These are phyloP conservation scores for pig (Sus scrofa) DNA, from an alignment of 2,113 vertebrate species.

Conservation along the genomic window DNA sequence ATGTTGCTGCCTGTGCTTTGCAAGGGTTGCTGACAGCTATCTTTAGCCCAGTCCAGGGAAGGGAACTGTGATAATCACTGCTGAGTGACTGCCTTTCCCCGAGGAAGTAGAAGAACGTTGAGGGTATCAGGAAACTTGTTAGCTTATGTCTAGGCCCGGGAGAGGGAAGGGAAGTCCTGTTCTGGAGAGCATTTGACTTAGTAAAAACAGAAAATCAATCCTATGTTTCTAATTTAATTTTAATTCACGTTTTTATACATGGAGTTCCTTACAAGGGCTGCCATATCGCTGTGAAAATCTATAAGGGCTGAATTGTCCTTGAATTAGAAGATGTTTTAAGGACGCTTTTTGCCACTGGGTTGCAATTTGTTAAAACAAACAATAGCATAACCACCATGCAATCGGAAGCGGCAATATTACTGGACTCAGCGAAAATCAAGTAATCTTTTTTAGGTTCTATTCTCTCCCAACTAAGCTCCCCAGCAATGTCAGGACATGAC, in stretches of 20 bases:
- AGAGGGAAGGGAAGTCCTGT: constrained; percentile 56
- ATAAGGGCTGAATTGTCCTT: constrained; percentile 80
- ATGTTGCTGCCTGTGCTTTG: background rate
- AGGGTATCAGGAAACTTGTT: constrained; percentile 63
- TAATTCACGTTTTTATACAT: constrained; percentile 82
- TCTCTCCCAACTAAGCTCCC: constrained; percentile 84
- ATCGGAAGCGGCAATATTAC: constrained; percentile 83
- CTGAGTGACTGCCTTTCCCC: constrained; percentile 48
- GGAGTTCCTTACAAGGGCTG: constrained; percentile 82
- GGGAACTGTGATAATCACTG: constrained; percentile 41
- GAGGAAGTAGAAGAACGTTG: background rate
- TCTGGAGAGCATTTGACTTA: constrained; percentile 40
- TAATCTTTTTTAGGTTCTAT: constrained; percentile 87
- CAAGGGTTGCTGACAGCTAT: constrained; percentile 65
- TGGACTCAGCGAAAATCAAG: constrained; percentile 89
- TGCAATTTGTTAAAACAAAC: constrained; percentile 90
- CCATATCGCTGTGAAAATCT: constrained; percentile 81
- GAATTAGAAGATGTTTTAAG: constrained; percentile 83
- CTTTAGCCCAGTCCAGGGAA: constrained; percentile 61
- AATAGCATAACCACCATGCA: constrained; percentile 83
- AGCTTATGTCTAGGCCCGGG: constrained; percentile 35
- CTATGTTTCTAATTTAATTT: constrained; percentile 85
- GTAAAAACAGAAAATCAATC: constrained; percentile 81
- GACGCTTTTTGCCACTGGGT: constrained; percentile 85
- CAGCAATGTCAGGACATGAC: constrained; percentile 88